A percentile compares a stretch with the other conserved stretches of the same genome.
These are phyloP conservation scores for Pristionchus japonicus DNA, from an alignment of 2,888 invertebrate species.

Conservation along the genomic window DNA sequence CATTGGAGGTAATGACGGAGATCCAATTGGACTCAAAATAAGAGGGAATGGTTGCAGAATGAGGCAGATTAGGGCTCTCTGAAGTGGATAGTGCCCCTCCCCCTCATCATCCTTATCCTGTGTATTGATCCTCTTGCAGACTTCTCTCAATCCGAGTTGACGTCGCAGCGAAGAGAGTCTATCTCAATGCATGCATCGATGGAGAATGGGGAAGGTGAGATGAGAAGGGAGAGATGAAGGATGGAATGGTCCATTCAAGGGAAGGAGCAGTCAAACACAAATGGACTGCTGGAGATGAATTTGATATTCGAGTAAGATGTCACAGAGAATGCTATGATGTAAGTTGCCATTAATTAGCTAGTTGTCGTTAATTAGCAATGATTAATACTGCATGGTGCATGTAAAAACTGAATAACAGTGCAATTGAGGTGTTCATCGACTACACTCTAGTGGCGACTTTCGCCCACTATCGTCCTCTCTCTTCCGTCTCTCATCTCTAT, in stretches of 20 bases:
- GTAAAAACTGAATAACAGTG: background rate
- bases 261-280: constrained; percentile 65
- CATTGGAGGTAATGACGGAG: background rate
- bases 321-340: constrained; percentile 72
- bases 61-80: background rate
- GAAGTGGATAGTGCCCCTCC: no score
- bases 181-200: constrained; percentile 72
- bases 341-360: no score
- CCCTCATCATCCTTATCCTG: no score
- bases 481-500: constrained; percentile 66
- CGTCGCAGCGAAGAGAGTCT: constrained; percentile 62
- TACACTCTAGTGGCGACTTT: constrained; percentile 73
- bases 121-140: no score
- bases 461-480: constrained; percentile 71
- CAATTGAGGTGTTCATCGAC: constrained; percentile 68
- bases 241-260: constrained; percentile 49
- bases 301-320: constrained; percentile 73
- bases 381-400: background rate
- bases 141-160: constrained; percentile 69
- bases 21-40: constrained; percentile 3
- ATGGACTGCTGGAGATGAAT: constrained; percentile 68
- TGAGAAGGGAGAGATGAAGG: background rate
- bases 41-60: background rate
- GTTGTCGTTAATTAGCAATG: no score
- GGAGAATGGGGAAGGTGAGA: constrained; percentile 72